Conservation (phyloP, 2,888 invertebrate species). For the Harmothoe impar region DNA sequence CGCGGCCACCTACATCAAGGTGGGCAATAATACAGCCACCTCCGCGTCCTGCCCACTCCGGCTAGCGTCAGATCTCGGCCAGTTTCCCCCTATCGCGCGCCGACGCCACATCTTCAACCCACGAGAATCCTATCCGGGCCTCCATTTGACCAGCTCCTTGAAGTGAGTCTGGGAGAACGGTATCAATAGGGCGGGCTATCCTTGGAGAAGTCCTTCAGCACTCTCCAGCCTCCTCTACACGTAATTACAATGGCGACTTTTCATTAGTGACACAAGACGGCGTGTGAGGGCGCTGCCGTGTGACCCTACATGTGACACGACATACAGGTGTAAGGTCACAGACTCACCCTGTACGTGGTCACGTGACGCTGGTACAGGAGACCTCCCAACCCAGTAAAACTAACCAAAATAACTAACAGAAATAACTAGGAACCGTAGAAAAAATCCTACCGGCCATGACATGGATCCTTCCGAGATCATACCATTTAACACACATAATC, state of each 20-base stretch:
- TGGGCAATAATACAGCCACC: slow-evolving; percentile 46
- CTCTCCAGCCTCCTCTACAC: not conserved
- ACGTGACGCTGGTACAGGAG: no score
- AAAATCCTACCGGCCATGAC: no score
- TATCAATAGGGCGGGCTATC: slow-evolving; percentile 38
- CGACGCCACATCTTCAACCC: not conserved
- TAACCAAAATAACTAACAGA: no score
- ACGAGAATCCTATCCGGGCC: slow-evolving; percentile 37
- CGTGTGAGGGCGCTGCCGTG: no score
- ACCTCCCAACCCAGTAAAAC: no score
- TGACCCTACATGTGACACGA: no score
- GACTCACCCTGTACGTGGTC: no score
- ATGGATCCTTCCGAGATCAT: no score
- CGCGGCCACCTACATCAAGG: slow-evolving; percentile 44
- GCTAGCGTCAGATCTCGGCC: slow-evolving; percentile 42
- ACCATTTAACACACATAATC: no score
- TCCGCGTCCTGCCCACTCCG: not conserved
- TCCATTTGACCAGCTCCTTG: slow-evolving; percentile 52
- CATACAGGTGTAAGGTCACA: no score
- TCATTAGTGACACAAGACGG: slow-evolving; percentile 51
- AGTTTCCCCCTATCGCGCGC: slow-evolving; percentile 33
- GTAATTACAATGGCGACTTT: slow-evolving; percentile 56
- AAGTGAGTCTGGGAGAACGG: slow-evolving; percentile 25
- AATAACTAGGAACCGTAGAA: no score
- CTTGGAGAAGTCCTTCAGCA: not conserved